Evolutionary conservation across 2,113 vertebrate species (phyloP).

Genomic region (Halichoeres trimaculatus): DNA sequence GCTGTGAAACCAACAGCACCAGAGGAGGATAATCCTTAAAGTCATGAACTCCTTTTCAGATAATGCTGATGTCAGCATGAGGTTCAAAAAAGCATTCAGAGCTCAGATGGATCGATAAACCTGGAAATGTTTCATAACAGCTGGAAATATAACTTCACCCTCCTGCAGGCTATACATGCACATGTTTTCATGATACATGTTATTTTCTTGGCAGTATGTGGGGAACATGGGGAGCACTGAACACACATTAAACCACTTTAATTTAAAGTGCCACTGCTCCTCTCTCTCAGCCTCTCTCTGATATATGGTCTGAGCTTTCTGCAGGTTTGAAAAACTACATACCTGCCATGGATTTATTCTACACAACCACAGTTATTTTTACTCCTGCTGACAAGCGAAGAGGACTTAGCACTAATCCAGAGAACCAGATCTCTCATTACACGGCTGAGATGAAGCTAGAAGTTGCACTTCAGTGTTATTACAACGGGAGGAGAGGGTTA

Average conservation of each 20-base stretch:
- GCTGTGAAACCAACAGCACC: no score
- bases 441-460: conserved; percentile 61
- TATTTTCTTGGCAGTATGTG: not conserved
- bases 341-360: conserved; percentile 56
- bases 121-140: not conserved
- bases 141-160: not conserved
- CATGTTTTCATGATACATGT: not conserved
- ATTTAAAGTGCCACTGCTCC: conserved; percentile 9
- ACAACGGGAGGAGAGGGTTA: conserved; percentile 50
- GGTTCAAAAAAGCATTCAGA: not conserved
- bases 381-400: conserved; percentile 67
- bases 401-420: conserved; percentile 67
- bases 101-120: not conserved
- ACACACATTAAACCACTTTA: conserved; percentile 8
- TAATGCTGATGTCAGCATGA: not conserved
- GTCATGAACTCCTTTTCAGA: not conserved
- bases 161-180: not conserved
- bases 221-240: not conserved
- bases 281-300: conserved; percentile 4
- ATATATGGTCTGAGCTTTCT: conserved; percentile 36
- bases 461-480: conserved; percentile 53
- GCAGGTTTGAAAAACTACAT: conserved; percentile 50
- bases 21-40: not conserved
- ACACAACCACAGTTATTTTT: conserved; percentile 69
- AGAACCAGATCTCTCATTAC: conserved; percentile 71